Conservation (phyloP, 2,113 vertebrate species). For the Scophthalmus maximus region DNA sequence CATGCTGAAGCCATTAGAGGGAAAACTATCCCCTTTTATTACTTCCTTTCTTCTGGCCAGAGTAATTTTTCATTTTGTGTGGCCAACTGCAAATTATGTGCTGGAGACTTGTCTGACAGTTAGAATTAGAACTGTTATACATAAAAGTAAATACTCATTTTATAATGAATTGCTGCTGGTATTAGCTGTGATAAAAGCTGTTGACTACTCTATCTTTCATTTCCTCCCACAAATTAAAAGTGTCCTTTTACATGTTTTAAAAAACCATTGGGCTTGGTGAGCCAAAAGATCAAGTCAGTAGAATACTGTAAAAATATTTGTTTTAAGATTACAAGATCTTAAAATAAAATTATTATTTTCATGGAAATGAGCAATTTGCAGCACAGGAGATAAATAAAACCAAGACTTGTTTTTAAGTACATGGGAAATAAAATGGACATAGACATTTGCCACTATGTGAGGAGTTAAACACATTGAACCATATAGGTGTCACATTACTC, state of each 20-base stretch:
- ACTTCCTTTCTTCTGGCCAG: slow-evolving; percentile 64
- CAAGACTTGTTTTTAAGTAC: not conserved
- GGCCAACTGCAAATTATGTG: slow-evolving; percentile 58
- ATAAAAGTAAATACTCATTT: slow-evolving; percentile 31
- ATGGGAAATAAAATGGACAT: not conserved
- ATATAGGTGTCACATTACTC: not conserved
- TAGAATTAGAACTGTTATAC: slow-evolving; percentile 35
- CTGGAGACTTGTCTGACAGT: slow-evolving; percentile 42
- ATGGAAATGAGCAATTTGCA: slow-evolving; percentile 35
- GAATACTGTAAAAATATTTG: too few species aligned
- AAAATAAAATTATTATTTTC: not conserved
- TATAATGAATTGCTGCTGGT: slow-evolving; percentile 37
- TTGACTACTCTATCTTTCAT: slow-evolving; percentile 24
- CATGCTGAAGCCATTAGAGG: slow-evolving; percentile 72
- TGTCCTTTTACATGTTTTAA: not conserved
- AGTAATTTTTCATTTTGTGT: slow-evolving; percentile 66
- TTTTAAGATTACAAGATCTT: too few species aligned
- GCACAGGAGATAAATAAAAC: slow-evolving; percentile 14
- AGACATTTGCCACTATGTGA: not conserved
- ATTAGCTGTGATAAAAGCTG: slow-evolving; percentile 32
- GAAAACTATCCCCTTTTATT: slow-evolving; percentile 65
- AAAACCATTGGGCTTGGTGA: slow-evolving; percentile 13
- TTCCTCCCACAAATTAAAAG: slow-evolving; percentile 27
- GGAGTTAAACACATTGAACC: too few species aligned
- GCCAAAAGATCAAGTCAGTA: slow-evolving; percentile 9